These are phyloP conservation scores for Taurulus bubalis DNA, from an alignment of 2,113 vertebrate genomes.

Conservation along the genomic window DNA sequence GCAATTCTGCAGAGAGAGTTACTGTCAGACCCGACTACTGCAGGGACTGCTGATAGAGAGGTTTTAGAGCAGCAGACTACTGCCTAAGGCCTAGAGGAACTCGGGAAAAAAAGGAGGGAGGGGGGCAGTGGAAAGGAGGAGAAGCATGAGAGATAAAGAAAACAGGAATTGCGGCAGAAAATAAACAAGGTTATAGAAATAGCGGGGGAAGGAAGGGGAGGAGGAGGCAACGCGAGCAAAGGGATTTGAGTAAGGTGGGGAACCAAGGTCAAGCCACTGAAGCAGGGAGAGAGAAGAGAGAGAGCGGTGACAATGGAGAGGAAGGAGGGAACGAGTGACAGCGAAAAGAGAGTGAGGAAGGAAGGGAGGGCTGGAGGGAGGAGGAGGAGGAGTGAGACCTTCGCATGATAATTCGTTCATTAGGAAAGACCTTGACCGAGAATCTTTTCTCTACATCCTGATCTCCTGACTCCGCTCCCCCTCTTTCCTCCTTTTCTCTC, in stretches of 20 bases:
- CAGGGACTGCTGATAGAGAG: constrained; percentile 82
- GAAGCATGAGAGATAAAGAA: constrained; percentile 75
- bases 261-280: constrained; percentile 78
- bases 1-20: constrained; percentile 72
- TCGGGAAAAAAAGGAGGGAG: constrained; percentile 31
- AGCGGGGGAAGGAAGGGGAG: constrained; percentile 47
- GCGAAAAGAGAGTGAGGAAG: constrained; percentile 27
- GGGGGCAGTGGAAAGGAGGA: constrained; percentile 56
- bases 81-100: constrained; percentile 73
- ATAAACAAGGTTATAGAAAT: constrained; percentile 78
- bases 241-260: constrained; percentile 70
- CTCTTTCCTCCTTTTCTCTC: constrained; percentile 33
- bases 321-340: constrained; percentile 44
- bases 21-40: constrained; percentile 73
- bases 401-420: constrained; percentile 80
- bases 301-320: constrained; percentile 24
- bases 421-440: constrained; percentile 79
- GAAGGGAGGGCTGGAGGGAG: constrained; percentile 2
- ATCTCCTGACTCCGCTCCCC: constrained; percentile 71
- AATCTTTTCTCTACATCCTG: constrained; percentile 64
- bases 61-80: constrained; percentile 76
- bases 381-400: constrained; percentile 48
- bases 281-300: constrained; percentile 60
- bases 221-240: constrained; percentile 44
- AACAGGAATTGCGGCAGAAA: constrained; percentile 77